phyloP scores from a whole-genome alignment of 2,888 invertebrate species.

The Eristalis intricaria region DNA sequence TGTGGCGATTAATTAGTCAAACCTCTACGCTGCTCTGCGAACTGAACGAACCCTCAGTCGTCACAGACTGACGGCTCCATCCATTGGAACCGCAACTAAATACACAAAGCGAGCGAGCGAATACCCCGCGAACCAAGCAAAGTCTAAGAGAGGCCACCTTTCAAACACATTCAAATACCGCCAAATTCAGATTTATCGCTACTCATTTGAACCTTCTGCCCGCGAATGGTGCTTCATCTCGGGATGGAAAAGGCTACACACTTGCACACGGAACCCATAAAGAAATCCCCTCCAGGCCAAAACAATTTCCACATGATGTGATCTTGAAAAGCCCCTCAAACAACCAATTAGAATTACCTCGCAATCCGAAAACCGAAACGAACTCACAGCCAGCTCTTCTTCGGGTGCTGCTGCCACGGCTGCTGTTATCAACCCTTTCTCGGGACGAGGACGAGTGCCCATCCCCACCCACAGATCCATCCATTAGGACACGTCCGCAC shows the following conservation, averaged over 20 bases:
- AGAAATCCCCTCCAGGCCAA: slow-evolving; percentile 61
- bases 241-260: slow-evolving; percentile 24
- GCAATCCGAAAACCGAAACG: slow-evolving; percentile 51
- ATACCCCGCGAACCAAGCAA: neutral
- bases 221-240: neutral
- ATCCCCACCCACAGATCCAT: slow-evolving; percentile 17
- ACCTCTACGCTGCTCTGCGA: too few species aligned
- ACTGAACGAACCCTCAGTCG: too few species aligned
- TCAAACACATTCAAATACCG: neutral
- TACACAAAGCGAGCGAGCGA: neutral
- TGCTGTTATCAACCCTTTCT: slow-evolving; percentile 41
- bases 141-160: neutral
- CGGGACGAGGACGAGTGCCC: neutral
- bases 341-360: slow-evolving; percentile 72
- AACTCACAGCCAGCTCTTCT: slow-evolving; percentile 16
- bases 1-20: too few species aligned
- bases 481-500: slow-evolving; percentile 9
- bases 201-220: slow-evolving; percentile 63
- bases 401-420: neutral
- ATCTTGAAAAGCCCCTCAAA: slow-evolving; percentile 69
- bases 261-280: slow-evolving; percentile 13
- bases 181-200: slow-evolving; percentile 65
- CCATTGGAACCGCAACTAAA: neutral
- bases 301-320: slow-evolving; percentile 71
- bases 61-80: too few species aligned